These are phyloP conservation scores for Parapsyche elsis DNA, from an alignment of 1,140 invertebrate genomes.

Conservation along the genomic window DNA sequence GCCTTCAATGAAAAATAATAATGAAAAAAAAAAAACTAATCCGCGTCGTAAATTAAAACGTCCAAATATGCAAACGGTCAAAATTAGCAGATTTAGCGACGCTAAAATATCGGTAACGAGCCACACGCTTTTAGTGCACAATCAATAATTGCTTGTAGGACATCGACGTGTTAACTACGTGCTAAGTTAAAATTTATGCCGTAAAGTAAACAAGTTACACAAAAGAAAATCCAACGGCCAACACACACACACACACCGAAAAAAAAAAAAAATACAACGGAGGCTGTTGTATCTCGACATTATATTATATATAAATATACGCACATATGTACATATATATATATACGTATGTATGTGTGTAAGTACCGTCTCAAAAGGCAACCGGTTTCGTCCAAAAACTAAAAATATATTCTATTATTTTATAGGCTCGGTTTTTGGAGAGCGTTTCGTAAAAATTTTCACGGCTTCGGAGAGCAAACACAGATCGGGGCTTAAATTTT, in stretches of 20 bases:
- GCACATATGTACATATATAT: neutral
- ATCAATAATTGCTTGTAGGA: neutral
- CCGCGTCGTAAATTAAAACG: neutral
- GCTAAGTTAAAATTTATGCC: slow-evolving; percentile 30
- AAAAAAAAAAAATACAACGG: slow-evolving; percentile 23
- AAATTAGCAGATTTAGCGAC: neutral
- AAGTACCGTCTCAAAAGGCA: neutral
- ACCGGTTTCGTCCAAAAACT: slow-evolving; percentile 3
- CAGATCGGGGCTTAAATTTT: slow-evolving; percentile 4
- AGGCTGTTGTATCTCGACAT: slow-evolving; percentile 8
- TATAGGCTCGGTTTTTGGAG: neutral
- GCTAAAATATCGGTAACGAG: neutral
- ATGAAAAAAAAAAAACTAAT: no score
- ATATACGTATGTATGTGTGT: neutral
- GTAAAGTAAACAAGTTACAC: slow-evolving; percentile 17
- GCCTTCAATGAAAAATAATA: no score
- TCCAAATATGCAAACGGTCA: neutral
- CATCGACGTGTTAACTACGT: slow-evolving; percentile 4
- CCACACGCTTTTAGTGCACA: neutral
- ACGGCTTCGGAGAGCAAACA: slow-evolving; percentile 6
- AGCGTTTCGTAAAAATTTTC: slow-evolving; percentile 21
- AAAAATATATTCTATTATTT: slow-evolving; percentile 26
- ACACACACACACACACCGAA: neutral
- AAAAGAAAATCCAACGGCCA: neutral
- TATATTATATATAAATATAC: neutral